phyloP scores from a whole-genome alignment of 1,140 invertebrate genomes.

The Zaprionus tsacasi region DNA sequence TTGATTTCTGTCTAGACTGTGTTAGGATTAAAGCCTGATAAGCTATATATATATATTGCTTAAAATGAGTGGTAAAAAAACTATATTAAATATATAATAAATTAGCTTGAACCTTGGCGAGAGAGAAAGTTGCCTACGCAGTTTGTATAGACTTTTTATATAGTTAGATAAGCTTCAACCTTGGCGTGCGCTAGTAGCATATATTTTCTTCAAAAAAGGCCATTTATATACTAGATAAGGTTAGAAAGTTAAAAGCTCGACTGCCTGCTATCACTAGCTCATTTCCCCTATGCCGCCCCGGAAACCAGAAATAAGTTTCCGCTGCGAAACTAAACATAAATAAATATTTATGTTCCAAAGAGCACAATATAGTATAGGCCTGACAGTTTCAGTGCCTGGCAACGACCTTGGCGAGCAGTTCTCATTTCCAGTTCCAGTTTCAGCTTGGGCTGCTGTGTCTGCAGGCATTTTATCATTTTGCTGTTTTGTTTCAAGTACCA shows the following conservation, averaged over 20 bases:
- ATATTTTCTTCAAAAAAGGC: no score
- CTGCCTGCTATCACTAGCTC: not conserved
- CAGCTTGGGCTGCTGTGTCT: constrained; percentile 39
- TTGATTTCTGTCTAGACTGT: constrained; percentile 2
- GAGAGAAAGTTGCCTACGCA: no score
- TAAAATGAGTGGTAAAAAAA: no score
- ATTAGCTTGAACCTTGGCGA: no score
- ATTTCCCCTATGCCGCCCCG: not conserved
- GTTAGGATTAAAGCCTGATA: not conserved
- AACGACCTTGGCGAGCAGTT: constrained; percentile 15
- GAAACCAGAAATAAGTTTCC: constrained; percentile 15
- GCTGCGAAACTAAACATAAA: constrained; percentile 24
- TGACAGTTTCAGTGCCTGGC: constrained; percentile 26
- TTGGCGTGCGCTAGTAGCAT: no score
- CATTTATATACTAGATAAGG: not conserved
- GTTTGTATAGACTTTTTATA: no score
- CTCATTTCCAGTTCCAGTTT: not conserved
- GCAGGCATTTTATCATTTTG: constrained; percentile 73
- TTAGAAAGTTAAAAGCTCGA: not conserved
- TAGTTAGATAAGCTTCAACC: no score
- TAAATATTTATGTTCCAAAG: constrained; percentile 18
- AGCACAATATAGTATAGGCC: not conserved
- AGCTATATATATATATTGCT: no score
- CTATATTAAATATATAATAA: no score
- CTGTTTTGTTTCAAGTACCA: constrained; percentile 63